phyloP scores from a whole-genome alignment of 2,888 invertebrate genomes.

The Caenorhabditis macrosperma region DNA sequence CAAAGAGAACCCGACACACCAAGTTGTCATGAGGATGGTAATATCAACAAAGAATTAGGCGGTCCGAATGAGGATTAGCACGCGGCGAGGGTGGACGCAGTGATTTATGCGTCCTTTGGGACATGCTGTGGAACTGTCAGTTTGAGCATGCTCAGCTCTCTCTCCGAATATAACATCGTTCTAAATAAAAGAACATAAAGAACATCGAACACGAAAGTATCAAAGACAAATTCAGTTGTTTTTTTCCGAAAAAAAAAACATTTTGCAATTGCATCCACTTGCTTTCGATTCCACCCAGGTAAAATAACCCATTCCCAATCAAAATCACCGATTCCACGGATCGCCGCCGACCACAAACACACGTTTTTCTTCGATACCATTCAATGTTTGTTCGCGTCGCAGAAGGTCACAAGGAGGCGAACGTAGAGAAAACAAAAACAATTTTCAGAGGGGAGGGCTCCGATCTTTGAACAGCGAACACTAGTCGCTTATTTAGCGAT shows the following conservation, averaged over 20 bases:
- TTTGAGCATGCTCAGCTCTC: no score
- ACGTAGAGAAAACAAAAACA: slow-evolving; percentile 37
- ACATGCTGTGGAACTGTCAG: no score
- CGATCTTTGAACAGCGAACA: slow-evolving; percentile 38
- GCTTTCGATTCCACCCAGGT: no score
- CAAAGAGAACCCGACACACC: neutral
- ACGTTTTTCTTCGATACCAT: neutral
- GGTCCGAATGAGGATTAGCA: slow-evolving; percentile 19
- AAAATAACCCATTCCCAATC: no score
- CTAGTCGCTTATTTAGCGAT: slow-evolving; percentile 35
- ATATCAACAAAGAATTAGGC: slow-evolving; percentile 36
- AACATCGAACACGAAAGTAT: no score
- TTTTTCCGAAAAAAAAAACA: no score
- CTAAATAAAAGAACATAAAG: no score
- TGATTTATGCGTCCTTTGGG: slow-evolving; percentile 17
- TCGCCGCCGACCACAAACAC: neutral
- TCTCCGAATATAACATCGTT: no score
- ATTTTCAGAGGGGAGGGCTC: slow-evolving; percentile 8
- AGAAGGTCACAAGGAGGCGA: slow-evolving; percentile 29
- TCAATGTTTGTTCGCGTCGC: neutral
- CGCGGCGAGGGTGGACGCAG: neutral
- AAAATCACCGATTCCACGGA: neutral
- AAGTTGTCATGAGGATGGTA: slow-evolving; percentile 3
- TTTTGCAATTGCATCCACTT: no score
- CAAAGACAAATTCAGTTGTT: no score